Base-by-base conservation (phyloP, 2,113 vertebrate genomes). In the Crotalus viridis region DNA sequence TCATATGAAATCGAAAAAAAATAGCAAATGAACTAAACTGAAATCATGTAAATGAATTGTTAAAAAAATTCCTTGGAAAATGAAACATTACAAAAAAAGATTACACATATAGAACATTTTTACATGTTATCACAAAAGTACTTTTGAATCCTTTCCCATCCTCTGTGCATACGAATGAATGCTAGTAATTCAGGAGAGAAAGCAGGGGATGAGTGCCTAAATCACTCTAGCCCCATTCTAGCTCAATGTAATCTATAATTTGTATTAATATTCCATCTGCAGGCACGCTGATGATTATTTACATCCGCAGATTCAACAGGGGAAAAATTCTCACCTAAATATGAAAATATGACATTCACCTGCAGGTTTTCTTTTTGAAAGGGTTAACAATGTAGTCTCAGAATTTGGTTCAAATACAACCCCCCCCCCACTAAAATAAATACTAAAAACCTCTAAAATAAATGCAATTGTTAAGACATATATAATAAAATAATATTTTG, bases 1-100 rank as follows among this genome's bases (percentile, higher is more conserved):
- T 64, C 8, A 39, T 48, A 56, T n/a, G 56, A 91, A 85, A 28
- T 21, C 9, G 93, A 93, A n/a, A 5, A 13, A 15, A 87, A 26
- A 69, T 22, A 81, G 69, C 15, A 81, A 39, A 81, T 93, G 91
- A 96, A 94, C 21, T 43, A 90, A 95, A 95, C 51, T 24, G 1
- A 95, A 93, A 93, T 0, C 0, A 57, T 91, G 90, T 81, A 57
- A 86, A 5, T 69, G 15, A 91, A 85, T 48, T 4, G 39, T 88
- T 89, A 87, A 89, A 90, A 87, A 28, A 61, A 91, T 13, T 92
- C 15, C 1, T 4, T 87, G 51, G 22, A 12, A 94, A 8, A 93
- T 33, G 90, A 95, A 93, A 89, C 51, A 5, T 6, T 85, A 9
- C 4, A 51, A 94, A 92, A 0, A 5, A 13, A 22, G 26, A 52